A percentile compares a stretch with the other conserved stretches of the same genome.
Evolutionary conservation across 2,888 invertebrate species (phyloP).

Genomic region (Hirtodrosophila cameraria): DNA sequence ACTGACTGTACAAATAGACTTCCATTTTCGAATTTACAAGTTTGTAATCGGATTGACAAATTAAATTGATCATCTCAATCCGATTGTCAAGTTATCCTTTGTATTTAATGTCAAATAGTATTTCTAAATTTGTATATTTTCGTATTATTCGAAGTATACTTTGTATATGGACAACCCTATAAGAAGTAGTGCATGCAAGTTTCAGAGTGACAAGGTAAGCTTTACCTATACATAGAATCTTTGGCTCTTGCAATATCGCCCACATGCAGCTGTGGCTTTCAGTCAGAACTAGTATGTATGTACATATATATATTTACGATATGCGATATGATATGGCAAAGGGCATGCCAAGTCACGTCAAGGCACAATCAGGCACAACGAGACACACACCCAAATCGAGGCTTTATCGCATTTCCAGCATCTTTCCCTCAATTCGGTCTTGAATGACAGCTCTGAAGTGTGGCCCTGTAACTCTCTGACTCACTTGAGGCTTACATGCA

Average conservation of each 20-base stretch:
- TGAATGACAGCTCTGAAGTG: conserved; percentile 67
- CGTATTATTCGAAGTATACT: neutral
- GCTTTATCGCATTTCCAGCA: conserved; percentile 46
- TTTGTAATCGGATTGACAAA: too few relatives aligned
- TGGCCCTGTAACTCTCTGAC: conserved; percentile 57
- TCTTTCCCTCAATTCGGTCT: conserved; percentile 51
- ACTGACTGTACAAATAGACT: too few relatives aligned
- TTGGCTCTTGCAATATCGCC: neutral
- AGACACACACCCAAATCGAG: conserved; percentile 37
- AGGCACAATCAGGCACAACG: conserved; percentile 17
- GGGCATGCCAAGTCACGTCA: conserved; percentile 42
- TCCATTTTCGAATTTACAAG: too few relatives aligned
- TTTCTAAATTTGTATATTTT: conserved; percentile 3
- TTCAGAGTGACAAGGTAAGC: conserved; percentile 6
- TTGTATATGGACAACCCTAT: neutral
- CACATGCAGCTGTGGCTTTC: conserved; percentile 13
- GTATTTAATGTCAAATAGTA: neutral
- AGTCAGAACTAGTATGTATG: conserved; percentile 15
- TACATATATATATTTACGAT: conserved; percentile 13
- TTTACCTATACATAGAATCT: neutral
- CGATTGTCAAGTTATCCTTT: too few relatives aligned
- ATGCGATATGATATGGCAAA: conserved; percentile 45
- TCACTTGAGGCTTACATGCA: conserved; percentile 37
- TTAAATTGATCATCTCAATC: too few relatives aligned
- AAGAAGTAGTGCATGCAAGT: neutral